Evolutionary conservation across 2,113 vertebrate genomes (phyloP), one percentile per base, ranked within the genome.

Genomic region (Gymnarchus niloticus): DNA sequence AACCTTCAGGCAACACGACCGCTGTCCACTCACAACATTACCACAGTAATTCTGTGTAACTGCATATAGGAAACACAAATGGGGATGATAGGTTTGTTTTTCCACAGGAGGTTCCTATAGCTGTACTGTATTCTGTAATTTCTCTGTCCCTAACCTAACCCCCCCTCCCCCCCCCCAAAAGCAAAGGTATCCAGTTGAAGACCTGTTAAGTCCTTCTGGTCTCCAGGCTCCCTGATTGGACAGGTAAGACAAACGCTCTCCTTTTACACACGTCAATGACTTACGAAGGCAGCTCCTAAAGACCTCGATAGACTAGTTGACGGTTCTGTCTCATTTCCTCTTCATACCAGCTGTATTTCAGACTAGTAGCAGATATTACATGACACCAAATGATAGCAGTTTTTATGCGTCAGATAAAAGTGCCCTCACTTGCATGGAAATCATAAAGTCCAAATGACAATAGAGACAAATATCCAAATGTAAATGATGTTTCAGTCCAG

Each of bases 1-100:
- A 96, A 96, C 96, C 92, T 87, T 76, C 6, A 78, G 91, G 91
- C 92, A 90, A 86, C 86, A 46, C 89, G 46, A 19, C 76, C 81
- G 85, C 86, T 90, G 85, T 85, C 86, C 84, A 77, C 78, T 84
- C 28, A 41, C 65, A 83, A 23, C 73, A 82, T 46, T 37, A 61
- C 6, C 41, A 28, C 52, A 7, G 61, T 73, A 61, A 83, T 65
- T 19, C 69, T 25, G 65, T 25, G n/a, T 9, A 48, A 84, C 83
- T 54, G 65, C 86, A 85, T 84, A 87, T 87, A 73, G 84, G 41
- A 83, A 88, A 87, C 85, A 84, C 25, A 76, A 59, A 10, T 37
- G n/a, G 44, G 84, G 76, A 33, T 51, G 21, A 56, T 54, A 37
- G 23, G 48, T 17, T 54, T 81, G 44, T 52, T 56, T 77, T 17